Base-by-base conservation (phyloP, 2,113 vertebrate species). In the Catharus fuscescens region DNA sequence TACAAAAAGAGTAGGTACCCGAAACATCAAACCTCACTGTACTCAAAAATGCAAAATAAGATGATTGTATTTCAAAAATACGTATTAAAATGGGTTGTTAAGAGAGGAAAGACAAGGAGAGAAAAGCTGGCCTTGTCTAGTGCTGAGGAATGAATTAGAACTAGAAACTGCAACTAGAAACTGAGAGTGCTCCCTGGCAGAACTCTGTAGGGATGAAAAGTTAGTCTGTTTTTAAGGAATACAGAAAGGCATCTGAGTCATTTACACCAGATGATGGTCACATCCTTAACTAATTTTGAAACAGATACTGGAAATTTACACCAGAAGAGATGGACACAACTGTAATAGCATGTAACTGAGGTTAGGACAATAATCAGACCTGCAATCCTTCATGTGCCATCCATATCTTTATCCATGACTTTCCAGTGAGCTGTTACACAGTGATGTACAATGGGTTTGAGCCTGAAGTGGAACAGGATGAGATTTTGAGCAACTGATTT, bases 131-230 rank as follows among this genome's bases (percentile, higher is more conserved):
- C 3, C 45, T 86, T 53, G 45, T 20, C 15, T 53, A 56, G 28
- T 61, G 38, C 34, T 85, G 82, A 60, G 25, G 21, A 60, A 40
- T 28, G 28, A 52, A 61, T 31, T 9, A 23, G 18, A 48, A 24
- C 47, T 48, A 48, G 47, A 48, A 48, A 25, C 54, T 72, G 38
- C 26, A 45, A 40, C 6, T 28, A 32, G 60, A 82, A 77, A 28
- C 4, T 1, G 1, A 48, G 36, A 36, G 5, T 8, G 9, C 14
- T 11, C 0, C 0, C 14, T 24, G 24, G 11, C 26, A 80, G 70
- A 67, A 62, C 18, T 56, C 6, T 9, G 8, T 20, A 59, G 10
- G 10, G 15, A 7, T 32, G 23, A 52, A 53, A 77, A 86, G 13
- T 36, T 9, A 48, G 8, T 47, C 40, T 70, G 14, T 9, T 69